Conservation (phyloP, 1,140 invertebrate genomes). For the Watersipora subatra region DNA sequence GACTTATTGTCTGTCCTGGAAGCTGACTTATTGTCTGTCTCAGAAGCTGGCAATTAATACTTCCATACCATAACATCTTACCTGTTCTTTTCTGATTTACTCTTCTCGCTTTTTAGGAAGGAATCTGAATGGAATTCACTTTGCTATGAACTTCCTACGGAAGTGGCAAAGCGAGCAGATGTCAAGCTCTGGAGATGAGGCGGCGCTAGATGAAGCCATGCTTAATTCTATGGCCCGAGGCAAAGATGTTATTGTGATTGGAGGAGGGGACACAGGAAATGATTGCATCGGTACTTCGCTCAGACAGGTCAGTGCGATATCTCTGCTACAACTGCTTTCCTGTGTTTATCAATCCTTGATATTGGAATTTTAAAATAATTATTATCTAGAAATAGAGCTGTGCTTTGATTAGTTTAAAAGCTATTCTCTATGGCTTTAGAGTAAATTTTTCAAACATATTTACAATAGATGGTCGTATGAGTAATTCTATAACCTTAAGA, state of each 20-base stretch:
- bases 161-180: conserved; percentile 91
- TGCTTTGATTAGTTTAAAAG: too few species aligned
- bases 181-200: conserved; percentile 45
- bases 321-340: neutral
- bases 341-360: neutral
- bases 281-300: conserved; percentile 97
- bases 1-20: too few species aligned
- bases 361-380: neutral
- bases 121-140: conserved; percentile 78
- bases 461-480: too few species aligned
- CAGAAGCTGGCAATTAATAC: too few species aligned
- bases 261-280: conserved; percentile 97
- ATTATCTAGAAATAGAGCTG: neutral
- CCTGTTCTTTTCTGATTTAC: too few species aligned
- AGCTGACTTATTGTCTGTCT: too few species aligned
- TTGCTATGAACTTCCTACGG: conserved; percentile 93
- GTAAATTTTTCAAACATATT: too few species aligned
- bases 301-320: conserved; percentile 53
- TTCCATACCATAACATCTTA: too few species aligned
- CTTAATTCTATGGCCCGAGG: conserved; percentile 65
- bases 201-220: neutral
- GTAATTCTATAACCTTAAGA: too few species aligned
- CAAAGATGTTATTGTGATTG: conserved; percentile 91
- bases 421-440: too few species aligned
- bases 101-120: too few species aligned